Evolutionary conservation across 2,888 invertebrate genomes (phyloP), one percentile per base, ranked within the genome.

Genomic region (Clivina fossor): DNA sequence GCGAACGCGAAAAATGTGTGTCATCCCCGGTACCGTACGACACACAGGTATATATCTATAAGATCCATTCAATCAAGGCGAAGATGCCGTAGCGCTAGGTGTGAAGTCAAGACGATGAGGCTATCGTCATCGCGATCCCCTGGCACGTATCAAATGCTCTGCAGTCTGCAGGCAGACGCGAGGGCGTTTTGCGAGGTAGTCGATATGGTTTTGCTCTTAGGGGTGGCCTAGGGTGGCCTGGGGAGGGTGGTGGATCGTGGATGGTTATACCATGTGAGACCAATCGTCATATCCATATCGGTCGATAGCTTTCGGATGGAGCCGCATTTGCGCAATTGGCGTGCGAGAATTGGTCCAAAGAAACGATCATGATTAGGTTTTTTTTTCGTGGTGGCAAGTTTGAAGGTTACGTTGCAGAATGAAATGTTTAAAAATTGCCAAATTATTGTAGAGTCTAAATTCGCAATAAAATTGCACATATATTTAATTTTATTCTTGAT

Each of bases 261-360:
- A 32, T 16, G 5, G 30, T 32, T n/a, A 24, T 18, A 35, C 37
- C 53, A 44, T 53, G 53, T 53, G 53, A 44, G 44, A 37, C 53
- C 53, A 53, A 53, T 53, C 43, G 53, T 53, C 44, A 53, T 53
- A 53, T 53, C 53, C 37, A 53, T 53, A 53, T 53, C 53, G 53
- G 53, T 53, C 53, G 53, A 53, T 78, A 79, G n/a, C n/a, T n/a
- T 77, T 76, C 75, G 76, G 76, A 76, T 77, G 78, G 76, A 77
- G 78, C 77, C 76, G 71, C 72, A 66, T 67, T 58, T 56, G 51
- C 55, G 38, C 53, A 44, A 59, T 59, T 62, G 55, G 58, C 59
- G 54, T 59, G 59, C n/a, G n/a, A n/a, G n/a, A n/a, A n/a, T n/a
- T n/a, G n/a, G n/a, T n/a, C n/a, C n/a, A n/a, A n/a, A n/a, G n/a